Evolutionary conservation across 2,113 vertebrate species (phyloP).

Genomic region (Arenaria interpres): DNA sequence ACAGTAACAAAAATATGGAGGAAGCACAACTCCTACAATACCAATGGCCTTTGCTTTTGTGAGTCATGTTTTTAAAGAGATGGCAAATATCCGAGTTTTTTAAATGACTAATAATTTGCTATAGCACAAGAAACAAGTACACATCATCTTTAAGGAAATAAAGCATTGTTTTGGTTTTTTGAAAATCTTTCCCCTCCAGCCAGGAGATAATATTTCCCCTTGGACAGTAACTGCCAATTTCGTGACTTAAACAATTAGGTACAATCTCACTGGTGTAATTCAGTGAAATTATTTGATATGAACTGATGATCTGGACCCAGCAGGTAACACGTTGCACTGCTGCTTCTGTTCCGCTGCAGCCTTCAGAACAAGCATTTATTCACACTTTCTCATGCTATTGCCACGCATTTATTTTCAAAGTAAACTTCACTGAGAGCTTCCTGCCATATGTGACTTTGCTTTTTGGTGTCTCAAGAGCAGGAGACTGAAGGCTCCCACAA

Average conservation of each 20-base stretch:
- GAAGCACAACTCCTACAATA: not conserved
- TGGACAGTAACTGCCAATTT: not conserved
- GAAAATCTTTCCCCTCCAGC: not conserved
- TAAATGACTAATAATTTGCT: not conserved
- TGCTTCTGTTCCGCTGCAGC: not conserved
- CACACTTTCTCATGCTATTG: not conserved
- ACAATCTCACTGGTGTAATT: not conserved
- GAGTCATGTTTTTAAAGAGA: not conserved
- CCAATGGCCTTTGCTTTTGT: not conserved
- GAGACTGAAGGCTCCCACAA: not conserved
- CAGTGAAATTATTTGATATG: not conserved
- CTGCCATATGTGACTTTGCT: not conserved
- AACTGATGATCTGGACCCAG: not conserved
- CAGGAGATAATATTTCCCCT: not conserved
- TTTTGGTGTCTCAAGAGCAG: not conserved
- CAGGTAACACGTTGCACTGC: not conserved
- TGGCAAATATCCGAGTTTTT: not conserved
- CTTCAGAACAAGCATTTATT: not conserved
- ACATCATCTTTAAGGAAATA: not conserved
- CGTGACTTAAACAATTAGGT: not conserved
- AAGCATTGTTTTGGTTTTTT: rapidly evolving
- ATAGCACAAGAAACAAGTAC: not conserved
- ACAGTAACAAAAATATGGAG: not conserved
- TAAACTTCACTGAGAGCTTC: not conserved
- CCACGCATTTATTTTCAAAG: not conserved